These are phyloP conservation scores for Cephalotes varians DNA, from an alignment of 2,888 invertebrate species.

Conservation along the genomic window DNA sequence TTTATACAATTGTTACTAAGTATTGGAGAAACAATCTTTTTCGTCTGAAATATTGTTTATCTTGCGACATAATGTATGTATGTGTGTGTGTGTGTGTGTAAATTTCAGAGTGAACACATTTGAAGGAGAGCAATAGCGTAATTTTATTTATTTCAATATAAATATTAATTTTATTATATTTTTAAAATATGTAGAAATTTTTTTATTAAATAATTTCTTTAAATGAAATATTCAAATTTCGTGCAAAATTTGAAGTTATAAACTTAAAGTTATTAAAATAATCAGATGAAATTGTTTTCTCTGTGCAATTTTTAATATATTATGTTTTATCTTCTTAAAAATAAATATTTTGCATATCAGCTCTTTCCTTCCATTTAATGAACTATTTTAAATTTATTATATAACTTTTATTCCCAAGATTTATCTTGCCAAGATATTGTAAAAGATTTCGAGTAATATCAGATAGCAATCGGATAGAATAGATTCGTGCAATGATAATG, in stretches of 20 bases:
- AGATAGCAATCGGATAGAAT: conserved; percentile 6
- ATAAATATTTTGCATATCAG: not conserved
- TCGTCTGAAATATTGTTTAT: conserved; percentile 1
- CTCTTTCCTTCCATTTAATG: not conserved
- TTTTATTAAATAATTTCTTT: not conserved
- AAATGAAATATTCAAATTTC: not conserved
- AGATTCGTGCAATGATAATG: conserved; percentile 26
- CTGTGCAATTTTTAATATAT: not conserved
- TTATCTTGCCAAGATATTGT: too few species aligned
- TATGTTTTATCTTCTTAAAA: not conserved
- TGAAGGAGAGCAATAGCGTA: not conserved
- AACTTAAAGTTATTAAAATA: not conserved
- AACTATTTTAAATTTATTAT: not conserved
- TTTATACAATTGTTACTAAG: conserved; percentile 13
- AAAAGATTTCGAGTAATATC: conserved; percentile 1
- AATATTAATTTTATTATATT: not conserved
- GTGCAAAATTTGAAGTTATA: not conserved
- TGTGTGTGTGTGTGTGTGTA: too few species aligned
- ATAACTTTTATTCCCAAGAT: too few species aligned
- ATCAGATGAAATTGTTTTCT: not conserved
- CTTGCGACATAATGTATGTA: not conserved
- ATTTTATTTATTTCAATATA: not conserved
- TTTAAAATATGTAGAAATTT: not conserved
- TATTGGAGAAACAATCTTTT: conserved; percentile 19
- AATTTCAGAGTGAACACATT: not conserved